Conservation (phyloP, 2,888 invertebrate genomes). For the Spodoptera picta region DNA sequence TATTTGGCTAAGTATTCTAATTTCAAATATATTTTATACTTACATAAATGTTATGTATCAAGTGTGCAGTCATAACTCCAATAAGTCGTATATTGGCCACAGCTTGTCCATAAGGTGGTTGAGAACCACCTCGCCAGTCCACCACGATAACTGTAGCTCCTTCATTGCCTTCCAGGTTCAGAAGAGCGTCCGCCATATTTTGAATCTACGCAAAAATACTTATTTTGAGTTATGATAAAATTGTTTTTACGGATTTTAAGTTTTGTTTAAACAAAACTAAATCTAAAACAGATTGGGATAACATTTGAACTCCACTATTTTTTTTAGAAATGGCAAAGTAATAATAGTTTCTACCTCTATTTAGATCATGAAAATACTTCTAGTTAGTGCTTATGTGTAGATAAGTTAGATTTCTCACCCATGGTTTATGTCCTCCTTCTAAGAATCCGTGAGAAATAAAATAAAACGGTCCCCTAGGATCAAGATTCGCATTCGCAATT, state of each 20-base stretch:
- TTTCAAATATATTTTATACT: slow-evolving; percentile 52
- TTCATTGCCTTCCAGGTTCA: slow-evolving; percentile 89
- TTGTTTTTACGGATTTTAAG: too few species aligned
- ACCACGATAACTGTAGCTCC: slow-evolving; percentile 93
- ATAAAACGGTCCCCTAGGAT: slow-evolving; percentile 90
- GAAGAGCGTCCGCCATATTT: slow-evolving; percentile 92
- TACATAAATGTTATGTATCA: slow-evolving; percentile 88
- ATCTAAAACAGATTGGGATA: too few species aligned
- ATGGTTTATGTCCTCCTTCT: slow-evolving; percentile 93
- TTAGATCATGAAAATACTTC: too few species aligned
- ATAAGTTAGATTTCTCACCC: slow-evolving; percentile 87
- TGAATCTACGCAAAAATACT: slow-evolving; percentile 86
- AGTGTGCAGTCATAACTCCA: slow-evolving; percentile 94
- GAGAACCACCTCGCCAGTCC: slow-evolving; percentile 96
- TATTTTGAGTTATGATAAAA: too few species aligned
- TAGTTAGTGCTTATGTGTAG: too few species aligned
- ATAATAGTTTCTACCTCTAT: too few species aligned
- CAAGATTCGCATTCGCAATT: slow-evolving; percentile 90
- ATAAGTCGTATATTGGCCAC: slow-evolving; percentile 96
- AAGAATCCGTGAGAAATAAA: slow-evolving; percentile 96
- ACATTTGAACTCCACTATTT: too few species aligned
- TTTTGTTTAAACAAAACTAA: too few species aligned
- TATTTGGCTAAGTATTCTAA: too few species aligned
- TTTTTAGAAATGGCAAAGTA: too few species aligned
- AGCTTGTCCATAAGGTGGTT: slow-evolving; percentile 96